phyloP scores from a whole-genome alignment of 2,888 invertebrate genomes.

The Ennomos fuscantarius region DNA sequence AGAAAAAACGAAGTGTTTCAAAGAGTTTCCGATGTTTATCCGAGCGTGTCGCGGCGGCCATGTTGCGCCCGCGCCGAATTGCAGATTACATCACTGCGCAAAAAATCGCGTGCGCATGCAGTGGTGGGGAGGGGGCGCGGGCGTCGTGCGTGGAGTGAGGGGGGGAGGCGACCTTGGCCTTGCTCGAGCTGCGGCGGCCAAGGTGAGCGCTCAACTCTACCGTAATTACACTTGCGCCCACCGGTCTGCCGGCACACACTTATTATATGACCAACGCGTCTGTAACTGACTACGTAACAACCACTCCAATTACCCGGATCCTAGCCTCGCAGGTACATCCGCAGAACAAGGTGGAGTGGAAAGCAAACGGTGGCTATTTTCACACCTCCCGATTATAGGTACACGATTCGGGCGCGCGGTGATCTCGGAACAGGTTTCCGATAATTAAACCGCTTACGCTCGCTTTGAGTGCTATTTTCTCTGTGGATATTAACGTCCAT shows the following conservation, averaged over 20 bases:
- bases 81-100: constrained; percentile 81
- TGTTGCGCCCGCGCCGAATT: constrained; percentile 80
- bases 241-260: constrained; percentile 68
- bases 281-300: constrained; percentile 39
- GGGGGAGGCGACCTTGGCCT: constrained; percentile 72
- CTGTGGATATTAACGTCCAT: constrained; percentile 15
- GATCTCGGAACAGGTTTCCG: constrained; percentile 51
- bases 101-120: constrained; percentile 74
- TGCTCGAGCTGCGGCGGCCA: constrained; percentile 79
- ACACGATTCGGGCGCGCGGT: constrained; percentile 40
- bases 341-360: constrained; percentile 44
- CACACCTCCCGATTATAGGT: constrained; percentile 57
- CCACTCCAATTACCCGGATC: constrained; percentile 15
- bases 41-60: constrained; percentile 60
- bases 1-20: constrained; percentile 26
- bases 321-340: constrained; percentile 34
- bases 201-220: constrained; percentile 74
- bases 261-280: constrained; percentile 42
- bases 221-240: constrained; percentile 80
- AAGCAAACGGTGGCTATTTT: constrained; percentile 53
- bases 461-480: constrained; percentile 34
- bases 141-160: constrained; percentile 33
- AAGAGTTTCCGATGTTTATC: constrained; percentile 40
- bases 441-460: constrained; percentile 46
- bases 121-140: constrained; percentile 40